Evolutionary conservation across 2,888 invertebrate genomes (phyloP).

Genomic region (Trissoscelio sp.): DNA sequence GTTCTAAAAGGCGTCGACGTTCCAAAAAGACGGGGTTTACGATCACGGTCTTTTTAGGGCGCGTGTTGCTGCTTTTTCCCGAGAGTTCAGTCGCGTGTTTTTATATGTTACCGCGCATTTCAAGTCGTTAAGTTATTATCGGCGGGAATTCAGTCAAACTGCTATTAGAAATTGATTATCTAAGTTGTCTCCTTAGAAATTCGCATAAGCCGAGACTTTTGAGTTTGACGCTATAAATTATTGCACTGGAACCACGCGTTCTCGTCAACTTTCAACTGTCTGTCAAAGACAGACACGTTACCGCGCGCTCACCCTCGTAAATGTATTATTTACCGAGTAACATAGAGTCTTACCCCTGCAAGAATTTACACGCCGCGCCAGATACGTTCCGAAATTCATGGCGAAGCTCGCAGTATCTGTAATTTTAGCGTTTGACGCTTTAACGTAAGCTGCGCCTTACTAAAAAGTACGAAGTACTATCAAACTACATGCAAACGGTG

Average conservation of each 20-base stretch:
- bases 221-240: slow-evolving; percentile 42
- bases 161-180: too few species aligned
- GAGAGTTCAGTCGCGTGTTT: slow-evolving; percentile 11
- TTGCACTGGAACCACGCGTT: slow-evolving; percentile 43
- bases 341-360: slow-evolving; percentile 65
- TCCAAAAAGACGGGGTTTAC: slow-evolving; percentile 74
- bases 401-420: slow-evolving; percentile 63
- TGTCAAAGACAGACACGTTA: slow-evolving; percentile 57
- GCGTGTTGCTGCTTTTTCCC: not conserved
- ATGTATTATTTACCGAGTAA: slow-evolving; percentile 69
- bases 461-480: slow-evolving; percentile 56
- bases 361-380: slow-evolving; percentile 63
- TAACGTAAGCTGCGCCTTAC: slow-evolving; percentile 42
- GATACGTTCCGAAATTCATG: slow-evolving; percentile 67
- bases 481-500: slow-evolving; percentile 53
- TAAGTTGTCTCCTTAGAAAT: too few species aligned
- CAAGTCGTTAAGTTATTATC: slow-evolving; percentile 1
- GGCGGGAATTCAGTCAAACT: too few species aligned
- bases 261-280: slow-evolving; percentile 59
- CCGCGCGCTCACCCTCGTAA: slow-evolving; percentile 52
- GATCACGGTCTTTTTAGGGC: slow-evolving; percentile 46
- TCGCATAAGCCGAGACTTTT: slow-evolving; percentile 6
- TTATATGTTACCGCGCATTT: not conserved
- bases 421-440: slow-evolving; percentile 65
- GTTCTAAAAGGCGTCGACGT: slow-evolving; percentile 65